Base-by-base conservation (phyloP, 1,140 invertebrate species). In the Hermetia illucens region DNA sequence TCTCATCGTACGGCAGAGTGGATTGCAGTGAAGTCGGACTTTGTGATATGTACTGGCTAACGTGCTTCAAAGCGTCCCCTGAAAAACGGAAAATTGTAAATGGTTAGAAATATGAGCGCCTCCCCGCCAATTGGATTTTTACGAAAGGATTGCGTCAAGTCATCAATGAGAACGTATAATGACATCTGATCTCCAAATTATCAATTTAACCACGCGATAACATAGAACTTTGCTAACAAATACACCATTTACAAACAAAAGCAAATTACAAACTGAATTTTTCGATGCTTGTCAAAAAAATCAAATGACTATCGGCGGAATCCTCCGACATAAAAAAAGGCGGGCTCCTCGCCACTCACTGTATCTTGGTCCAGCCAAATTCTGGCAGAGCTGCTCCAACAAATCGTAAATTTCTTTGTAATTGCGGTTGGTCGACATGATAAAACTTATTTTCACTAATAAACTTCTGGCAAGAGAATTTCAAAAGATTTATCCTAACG, bases 31-130 rank as follows among this genome's bases (percentile, higher is more conserved):
- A 34, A 17, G 38, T 40, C 3, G 47, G 49, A 15, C 35, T 43
- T 19, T 45, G 39, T 2, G 36, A 41, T 39, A 54, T 46, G 35
- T 47, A 52, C n/a, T 49, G 36, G n/a, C 46, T 39, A 3, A 48
- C 45, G 34, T 48, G 44, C 4, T 39, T 34, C 24, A 54, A 33
- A 24, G 40, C 29, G 27, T 46, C 40, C 24, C 34, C 46, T 48
- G 34, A n/a, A 45, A 42, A 37, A 10, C 12, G 12, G 31, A 27
- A 25, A 36, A 30, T 8, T 30, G 10, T 32, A 36, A 35, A 16
- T 13, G 22, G 18, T 33, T 22, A 9, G 10, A 15, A 33, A 25
- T 25, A 30, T 25, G 19, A 18, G n/a, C 16, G 21, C 20, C 0
- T 19, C 13, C 5, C 16, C 33, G n/a, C 21, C 4, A 8, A 19